Conservation (phyloP, 1,140 invertebrate genomes). For the Nasonia giraulti region DNA sequence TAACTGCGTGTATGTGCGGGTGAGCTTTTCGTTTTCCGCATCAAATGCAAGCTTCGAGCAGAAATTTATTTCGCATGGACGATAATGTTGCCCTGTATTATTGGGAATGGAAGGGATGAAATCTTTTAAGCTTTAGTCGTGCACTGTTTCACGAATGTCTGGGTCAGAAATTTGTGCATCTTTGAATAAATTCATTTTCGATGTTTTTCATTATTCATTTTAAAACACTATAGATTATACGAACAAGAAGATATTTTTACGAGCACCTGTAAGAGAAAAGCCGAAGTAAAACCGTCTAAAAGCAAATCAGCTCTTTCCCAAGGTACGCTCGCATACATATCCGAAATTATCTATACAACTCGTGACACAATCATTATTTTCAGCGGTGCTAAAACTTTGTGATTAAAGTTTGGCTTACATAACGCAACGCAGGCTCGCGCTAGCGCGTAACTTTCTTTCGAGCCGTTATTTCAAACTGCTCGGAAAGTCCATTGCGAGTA, state of each 20-base stretch:
- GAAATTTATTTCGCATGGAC: neutral
- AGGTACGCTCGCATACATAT: neutral
- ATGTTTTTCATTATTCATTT: too few relatives aligned
- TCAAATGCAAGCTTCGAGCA: neutral
- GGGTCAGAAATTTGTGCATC: neutral
- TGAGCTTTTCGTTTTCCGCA: neutral
- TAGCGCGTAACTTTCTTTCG: neutral
- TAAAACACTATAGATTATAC: too few relatives aligned
- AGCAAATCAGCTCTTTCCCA: too few relatives aligned
- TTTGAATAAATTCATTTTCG: neutral
- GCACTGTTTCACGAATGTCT: neutral
- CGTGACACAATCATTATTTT: neutral
- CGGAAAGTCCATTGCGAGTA: neutral
- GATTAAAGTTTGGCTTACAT: neutral
- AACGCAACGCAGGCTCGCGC: neutral
- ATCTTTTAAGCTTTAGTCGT: neutral
- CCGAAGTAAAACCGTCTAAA: too few relatives aligned
- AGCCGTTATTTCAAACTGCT: neutral
- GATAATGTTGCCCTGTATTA: neutral
- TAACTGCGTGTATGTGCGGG: neutral
- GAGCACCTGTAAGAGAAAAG: too few relatives aligned
- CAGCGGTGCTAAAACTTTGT: neutral
- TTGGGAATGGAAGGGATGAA: neutral
- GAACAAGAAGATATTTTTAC: too few relatives aligned
- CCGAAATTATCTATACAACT: neutral